Percentiles rank a stretch among this genome's conserved stretches.
Evolutionary conservation across 2,888 invertebrate genomes (phyloP).

Genomic region (Thymelicus acteon): DNA sequence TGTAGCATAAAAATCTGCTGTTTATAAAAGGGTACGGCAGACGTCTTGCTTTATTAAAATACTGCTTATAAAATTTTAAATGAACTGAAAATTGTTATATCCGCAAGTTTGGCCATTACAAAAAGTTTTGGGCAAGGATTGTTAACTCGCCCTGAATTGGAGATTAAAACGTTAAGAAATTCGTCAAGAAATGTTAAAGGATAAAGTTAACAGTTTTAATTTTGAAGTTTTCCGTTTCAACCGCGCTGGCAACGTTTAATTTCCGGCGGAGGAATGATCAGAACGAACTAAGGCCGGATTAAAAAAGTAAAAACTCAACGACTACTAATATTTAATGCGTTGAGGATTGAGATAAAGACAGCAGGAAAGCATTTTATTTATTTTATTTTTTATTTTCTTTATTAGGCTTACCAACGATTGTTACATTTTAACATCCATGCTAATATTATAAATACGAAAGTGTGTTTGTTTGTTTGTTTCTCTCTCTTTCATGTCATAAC

Average conservation of each 20-base stretch:
- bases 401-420: too few species aligned
- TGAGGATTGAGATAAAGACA: slow-evolving; percentile 45
- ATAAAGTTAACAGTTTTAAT: slow-evolving; percentile 72
- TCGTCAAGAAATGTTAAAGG: slow-evolving; percentile 62
- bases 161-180: slow-evolving; percentile 45
- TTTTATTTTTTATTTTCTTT: too few species aligned
- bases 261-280: slow-evolving; percentile 74
- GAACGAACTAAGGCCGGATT: slow-evolving; percentile 66
- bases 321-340: slow-evolving; percentile 49
- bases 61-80: slow-evolving; percentile 25
- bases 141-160: slow-evolving; percentile 33
- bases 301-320: slow-evolving; percentile 55
- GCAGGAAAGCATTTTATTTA: slow-evolving; percentile 1
- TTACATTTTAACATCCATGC: too few species aligned
- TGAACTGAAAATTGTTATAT: slow-evolving; percentile 34
- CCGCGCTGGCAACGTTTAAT: slow-evolving; percentile 73
- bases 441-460: too few species aligned
- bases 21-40: slow-evolving; percentile 3
- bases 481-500: too few species aligned
- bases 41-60: slow-evolving; percentile 22
- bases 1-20: background rate
- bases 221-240: slow-evolving; percentile 71
- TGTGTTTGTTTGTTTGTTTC: too few species aligned
- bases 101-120: slow-evolving; percentile 29
- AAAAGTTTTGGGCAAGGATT: slow-evolving; percentile 36